Evolutionary conservation across 2,113 vertebrate genomes (phyloP).

Genomic region (Miniopterus natalensis): DNA sequence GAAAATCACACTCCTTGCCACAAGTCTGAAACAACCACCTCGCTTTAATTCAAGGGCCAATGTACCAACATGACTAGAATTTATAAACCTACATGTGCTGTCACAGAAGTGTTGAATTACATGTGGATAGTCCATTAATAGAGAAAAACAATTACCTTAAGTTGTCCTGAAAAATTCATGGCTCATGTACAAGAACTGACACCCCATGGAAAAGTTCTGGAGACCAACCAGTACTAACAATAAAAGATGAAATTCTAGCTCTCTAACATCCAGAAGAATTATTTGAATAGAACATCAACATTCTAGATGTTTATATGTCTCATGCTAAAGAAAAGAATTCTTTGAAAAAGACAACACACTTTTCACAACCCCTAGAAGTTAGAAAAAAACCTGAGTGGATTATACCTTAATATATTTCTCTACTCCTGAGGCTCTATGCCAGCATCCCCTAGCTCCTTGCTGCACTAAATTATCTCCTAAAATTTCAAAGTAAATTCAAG

Average conservation of each 20-base stretch:
- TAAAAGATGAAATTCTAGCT: neutral
- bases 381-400: neutral
- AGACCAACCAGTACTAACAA: neutral
- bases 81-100: neutral
- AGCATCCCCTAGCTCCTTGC: neutral
- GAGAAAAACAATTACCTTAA: neutral
- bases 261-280: neutral
- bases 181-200: neutral
- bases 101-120: constrained; percentile 20
- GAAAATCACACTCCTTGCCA: constrained; percentile 48
- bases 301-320: neutral
- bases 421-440: neutral
- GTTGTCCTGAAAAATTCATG: neutral
- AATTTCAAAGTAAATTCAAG: neutral
- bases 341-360: constrained; percentile 31
- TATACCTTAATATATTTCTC: neutral
- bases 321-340: neutral
- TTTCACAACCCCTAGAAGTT: neutral
- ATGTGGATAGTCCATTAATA: neutral
- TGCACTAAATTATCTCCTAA: neutral
- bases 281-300: neutral
- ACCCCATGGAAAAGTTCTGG: neutral
- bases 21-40: neutral
- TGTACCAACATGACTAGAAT: constrained; percentile 41
- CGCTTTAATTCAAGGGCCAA: constrained; percentile 20